These are phyloP conservation scores for Rhinogobius similis DNA, from an alignment of 2,113 vertebrate genomes.

Conservation along the genomic window DNA sequence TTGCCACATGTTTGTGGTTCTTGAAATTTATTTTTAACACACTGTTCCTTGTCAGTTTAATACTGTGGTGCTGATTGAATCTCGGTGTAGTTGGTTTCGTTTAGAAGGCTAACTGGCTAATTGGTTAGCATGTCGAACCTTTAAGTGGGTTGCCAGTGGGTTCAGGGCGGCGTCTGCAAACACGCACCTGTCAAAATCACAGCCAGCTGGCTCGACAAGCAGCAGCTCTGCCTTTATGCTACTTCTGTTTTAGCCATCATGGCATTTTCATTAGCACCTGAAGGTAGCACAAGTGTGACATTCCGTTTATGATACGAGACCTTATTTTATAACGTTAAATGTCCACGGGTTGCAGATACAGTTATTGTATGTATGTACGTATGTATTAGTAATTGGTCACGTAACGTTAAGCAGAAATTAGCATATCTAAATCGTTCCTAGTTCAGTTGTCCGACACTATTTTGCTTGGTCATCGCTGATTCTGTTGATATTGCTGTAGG, in stretches of 20 bases:
- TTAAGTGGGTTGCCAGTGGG: slow-evolving; percentile 44
- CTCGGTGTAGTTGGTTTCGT: background rate
- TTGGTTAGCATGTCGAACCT: slow-evolving; percentile 31
- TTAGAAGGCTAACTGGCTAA: slow-evolving; percentile 46
- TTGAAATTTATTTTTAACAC: rapidly evolving
- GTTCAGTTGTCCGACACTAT: background rate
- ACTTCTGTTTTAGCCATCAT: slow-evolving; percentile 18
- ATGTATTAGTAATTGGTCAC: too few species aligned
- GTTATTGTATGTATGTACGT: too few species aligned
- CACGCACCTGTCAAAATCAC: slow-evolving; percentile 73
- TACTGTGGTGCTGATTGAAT: background rate
- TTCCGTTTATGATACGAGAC: background rate
- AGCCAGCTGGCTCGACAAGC: slow-evolving; percentile 51
- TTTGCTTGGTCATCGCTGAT: background rate
- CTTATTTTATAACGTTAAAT: background rate
- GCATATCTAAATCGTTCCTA: background rate
- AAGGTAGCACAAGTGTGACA: background rate
- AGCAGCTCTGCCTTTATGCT: slow-evolving; percentile 18
- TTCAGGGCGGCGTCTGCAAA: slow-evolving; percentile 67
- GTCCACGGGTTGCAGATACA: too few species aligned
- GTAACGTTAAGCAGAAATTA: background rate
- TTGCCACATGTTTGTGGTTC: background rate
- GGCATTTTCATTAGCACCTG: background rate
- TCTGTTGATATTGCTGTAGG: slow-evolving; percentile 71
- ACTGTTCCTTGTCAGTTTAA: background rate